Evolutionary conservation across 2,888 invertebrate species (phyloP), one percentile per base, ranked within the genome.

Genomic region (Conchocele bisecta): DNA sequence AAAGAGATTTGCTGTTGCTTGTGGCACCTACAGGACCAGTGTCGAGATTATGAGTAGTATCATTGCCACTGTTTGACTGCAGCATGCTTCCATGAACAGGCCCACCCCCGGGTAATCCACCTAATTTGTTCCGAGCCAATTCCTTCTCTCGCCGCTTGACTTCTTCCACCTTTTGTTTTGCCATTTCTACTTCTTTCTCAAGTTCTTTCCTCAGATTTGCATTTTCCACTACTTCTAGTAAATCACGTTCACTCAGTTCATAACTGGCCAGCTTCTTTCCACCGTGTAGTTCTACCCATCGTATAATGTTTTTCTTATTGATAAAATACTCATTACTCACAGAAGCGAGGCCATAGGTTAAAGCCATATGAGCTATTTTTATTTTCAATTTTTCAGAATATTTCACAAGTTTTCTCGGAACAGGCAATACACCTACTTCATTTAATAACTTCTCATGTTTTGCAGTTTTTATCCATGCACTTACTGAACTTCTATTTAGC

Each of bases 231-330:
- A 72, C 28, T 31, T 63, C 17, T 4, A 48, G n/a, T n/a, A 66
- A 37, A 11, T 74, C 74, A 41, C 60, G 41, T 22, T 56, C 65
- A 22, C 39, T 74, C 0, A 74, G 56, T n/a, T 65, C 74, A 58
- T 57, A 65, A 22, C 33, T 57, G 33, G 3, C 5, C 15, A 74
- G 54, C 39, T 44, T 44, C 28, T 50, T n/a, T 6, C 33, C 29
- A 15, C 29, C 17, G 26, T 24, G 58, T 46, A 13, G 22, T 39
- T 53, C 26, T 20, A 22, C 41, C 74, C 74, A 74, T 3, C 3
- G 15, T 26, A 29, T 42, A 9, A 66, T 15, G 15, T 53, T 35
- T 11, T 28, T 39, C 22, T 15, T 33, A 17, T 20, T 35, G 2
- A 74, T 42, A 17, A 59, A 64, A 35, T 63, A 73, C 28, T 54